Percentiles rank a stretch among this genome's conserved stretches.
Evolutionary conservation across 23 tunicate species (phyloP).

Genomic region (Trididemnum clinides): DNA sequence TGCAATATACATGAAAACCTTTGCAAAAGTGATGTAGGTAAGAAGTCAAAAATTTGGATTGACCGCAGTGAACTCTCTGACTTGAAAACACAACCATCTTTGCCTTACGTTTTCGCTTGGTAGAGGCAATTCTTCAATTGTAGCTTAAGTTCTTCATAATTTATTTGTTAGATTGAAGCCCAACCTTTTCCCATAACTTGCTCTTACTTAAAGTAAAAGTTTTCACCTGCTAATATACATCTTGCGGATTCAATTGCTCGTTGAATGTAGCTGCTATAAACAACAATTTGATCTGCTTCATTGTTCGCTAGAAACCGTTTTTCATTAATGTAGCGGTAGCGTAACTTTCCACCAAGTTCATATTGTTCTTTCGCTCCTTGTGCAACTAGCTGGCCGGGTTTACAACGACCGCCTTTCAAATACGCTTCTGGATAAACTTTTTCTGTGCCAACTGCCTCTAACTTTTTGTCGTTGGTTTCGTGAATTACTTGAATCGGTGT

Average conservation of each 20-base stretch:
- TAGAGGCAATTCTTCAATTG: no score
- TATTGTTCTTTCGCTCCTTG: constrained; percentile 31
- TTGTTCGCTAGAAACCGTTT: background rate
- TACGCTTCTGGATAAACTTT: background rate
- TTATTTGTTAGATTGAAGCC: no score
- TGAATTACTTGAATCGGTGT: background rate
- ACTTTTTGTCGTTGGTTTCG: background rate
- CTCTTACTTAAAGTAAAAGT: no score
- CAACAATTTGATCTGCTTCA: background rate
- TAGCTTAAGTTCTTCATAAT: no score
- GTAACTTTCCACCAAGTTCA: constrained; percentile 12
- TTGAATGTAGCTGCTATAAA: background rate
- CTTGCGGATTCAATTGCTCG: constrained; percentile 33
- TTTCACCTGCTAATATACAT: constrained; percentile 38
- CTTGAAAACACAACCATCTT: no score
- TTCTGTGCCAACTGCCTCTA: background rate
- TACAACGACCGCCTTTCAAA: constrained; percentile 26
- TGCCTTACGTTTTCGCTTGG: no score
- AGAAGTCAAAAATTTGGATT: no score
- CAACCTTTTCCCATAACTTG: no score
- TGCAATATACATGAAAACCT: no score
- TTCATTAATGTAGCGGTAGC: constrained; percentile 12
- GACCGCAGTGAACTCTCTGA: no score
- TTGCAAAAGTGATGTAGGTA: no score
- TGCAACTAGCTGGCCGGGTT: constrained; percentile 21